Conservation (phyloP, 2,113 vertebrate genomes). For the Percina caprodes region DNA sequence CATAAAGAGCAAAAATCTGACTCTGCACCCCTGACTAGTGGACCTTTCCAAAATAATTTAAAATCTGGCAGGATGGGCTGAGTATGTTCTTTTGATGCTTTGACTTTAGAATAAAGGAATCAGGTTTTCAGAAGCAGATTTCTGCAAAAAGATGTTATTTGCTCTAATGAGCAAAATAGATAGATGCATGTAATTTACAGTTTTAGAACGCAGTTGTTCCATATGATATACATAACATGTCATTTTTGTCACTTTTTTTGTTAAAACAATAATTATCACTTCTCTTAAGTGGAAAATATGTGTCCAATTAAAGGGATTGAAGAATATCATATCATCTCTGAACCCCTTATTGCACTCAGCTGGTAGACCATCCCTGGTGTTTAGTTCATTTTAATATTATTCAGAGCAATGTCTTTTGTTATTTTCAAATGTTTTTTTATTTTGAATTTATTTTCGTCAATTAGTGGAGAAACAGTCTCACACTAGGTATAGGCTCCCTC, state of each 20-base stretch:
- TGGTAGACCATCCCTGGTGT: conserved; percentile 20
- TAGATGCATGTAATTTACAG: background rate
- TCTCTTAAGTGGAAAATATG: conserved; percentile 9
- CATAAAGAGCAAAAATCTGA: background rate
- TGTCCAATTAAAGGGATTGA: conserved; percentile 44
- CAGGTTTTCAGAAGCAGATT: background rate
- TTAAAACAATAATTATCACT: conserved; percentile 11
- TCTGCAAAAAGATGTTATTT: too few species aligned
- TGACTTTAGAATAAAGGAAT: background rate
- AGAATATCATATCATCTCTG: conserved; percentile 20
- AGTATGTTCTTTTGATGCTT: background rate
- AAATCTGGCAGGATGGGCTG: background rate
- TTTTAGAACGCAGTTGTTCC: background rate
- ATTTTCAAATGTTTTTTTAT: background rate
- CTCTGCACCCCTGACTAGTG: background rate
- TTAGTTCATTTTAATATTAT: conserved; percentile 29
- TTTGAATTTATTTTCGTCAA: conserved; percentile 11
- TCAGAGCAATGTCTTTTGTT: conserved; percentile 20
- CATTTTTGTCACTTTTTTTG: background rate
- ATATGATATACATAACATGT: background rate
- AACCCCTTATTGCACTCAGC: conserved; percentile 38
- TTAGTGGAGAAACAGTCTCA: background rate
- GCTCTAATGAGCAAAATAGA: too few species aligned
- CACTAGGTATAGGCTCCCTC: background rate
- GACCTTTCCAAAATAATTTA: background rate